Evolutionary conservation across 2,113 vertebrate species (phyloP).

Genomic region (Dascyllus trimaculatus): DNA sequence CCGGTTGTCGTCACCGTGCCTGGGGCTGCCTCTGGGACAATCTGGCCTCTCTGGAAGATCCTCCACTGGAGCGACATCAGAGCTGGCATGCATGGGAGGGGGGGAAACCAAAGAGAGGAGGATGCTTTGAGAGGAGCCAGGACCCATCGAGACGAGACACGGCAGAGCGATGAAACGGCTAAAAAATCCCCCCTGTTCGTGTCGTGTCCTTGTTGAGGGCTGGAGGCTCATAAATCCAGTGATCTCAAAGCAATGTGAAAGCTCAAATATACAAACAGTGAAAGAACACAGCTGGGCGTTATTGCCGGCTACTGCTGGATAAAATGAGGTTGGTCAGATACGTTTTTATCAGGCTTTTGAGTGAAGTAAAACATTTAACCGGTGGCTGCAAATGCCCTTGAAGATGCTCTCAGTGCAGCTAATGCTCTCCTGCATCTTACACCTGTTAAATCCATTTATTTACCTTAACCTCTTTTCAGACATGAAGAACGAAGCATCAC

Average conservation of each 20-base stretch:
- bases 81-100: constrained; percentile 17
- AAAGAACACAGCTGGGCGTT: neutral
- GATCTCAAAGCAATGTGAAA: neutral
- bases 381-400: neutral
- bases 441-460: neutral
- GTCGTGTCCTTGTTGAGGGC: neutral
- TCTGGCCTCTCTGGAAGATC: constrained; percentile 59
- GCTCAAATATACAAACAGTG: neutral
- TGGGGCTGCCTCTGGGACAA: constrained; percentile 63
- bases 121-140: constrained; percentile 29
- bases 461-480: too few species aligned
- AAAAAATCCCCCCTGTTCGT: constrained; percentile 26
- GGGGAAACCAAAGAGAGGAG: constrained; percentile 22
- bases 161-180: neutral
- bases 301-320: neutral
- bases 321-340: neutral
- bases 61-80: constrained; percentile 65
- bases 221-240: constrained; percentile 18
- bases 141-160: constrained; percentile 3
- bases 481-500: too few species aligned
- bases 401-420: neutral
- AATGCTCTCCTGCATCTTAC: neutral
- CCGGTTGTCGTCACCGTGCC: constrained; percentile 58
- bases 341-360: neutral
- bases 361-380: neutral